Evolutionary conservation across 1,140 invertebrate species (phyloP).

Genomic region (Paracyclopina nana): DNA sequence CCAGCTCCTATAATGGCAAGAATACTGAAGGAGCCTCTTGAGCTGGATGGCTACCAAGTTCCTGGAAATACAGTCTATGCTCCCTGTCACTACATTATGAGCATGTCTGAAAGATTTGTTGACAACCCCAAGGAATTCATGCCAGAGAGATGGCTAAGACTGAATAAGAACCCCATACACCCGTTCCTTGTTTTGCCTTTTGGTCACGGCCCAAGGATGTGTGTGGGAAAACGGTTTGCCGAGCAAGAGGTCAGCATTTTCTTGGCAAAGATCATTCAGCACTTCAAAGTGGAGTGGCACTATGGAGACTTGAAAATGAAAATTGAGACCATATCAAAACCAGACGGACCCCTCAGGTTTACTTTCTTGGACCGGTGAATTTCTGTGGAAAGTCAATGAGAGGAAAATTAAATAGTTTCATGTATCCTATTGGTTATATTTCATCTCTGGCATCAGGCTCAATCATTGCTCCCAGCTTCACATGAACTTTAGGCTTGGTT

Average conservation of each 20-base stretch:
- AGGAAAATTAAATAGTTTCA: too few relatives aligned
- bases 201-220: conserved; percentile 58
- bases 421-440: too few relatives aligned
- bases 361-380: neutral
- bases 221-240: conserved; percentile 54
- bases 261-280: neutral
- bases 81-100: neutral
- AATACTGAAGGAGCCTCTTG: neutral
- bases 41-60: neutral
- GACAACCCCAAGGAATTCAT: neutral
- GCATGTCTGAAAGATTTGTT: neutral
- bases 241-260: conserved; percentile 45
- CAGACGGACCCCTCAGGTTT: neutral
- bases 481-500: too few relatives aligned
- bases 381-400: too few relatives aligned
- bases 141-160: neutral
- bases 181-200: conserved; percentile 59
- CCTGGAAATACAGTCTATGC: neutral
- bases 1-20: neutral
- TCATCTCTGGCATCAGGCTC: too few relatives aligned
- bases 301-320: neutral
- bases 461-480: too few relatives aligned
- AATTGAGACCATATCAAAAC: neutral
- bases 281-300: neutral
- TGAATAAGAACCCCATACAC: conserved; percentile 31